A percentile compares a stretch with the other conserved stretches of the same genome.
Conservation (phyloP, 2,113 vertebrate species). For the Daubentonia madagascariensis region DNA sequence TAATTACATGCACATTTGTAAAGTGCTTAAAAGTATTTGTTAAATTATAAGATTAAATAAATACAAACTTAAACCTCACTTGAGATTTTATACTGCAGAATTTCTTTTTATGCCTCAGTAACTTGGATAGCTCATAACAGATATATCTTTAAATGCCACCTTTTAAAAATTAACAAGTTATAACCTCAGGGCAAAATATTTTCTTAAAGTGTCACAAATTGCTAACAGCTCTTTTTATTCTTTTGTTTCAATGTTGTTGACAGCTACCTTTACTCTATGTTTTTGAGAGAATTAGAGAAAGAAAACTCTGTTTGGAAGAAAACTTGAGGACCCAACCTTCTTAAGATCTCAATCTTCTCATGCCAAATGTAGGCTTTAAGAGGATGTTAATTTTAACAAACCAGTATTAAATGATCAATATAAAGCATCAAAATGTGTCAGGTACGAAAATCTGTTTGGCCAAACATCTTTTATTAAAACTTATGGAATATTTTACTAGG, state of each 20-base stretch:
- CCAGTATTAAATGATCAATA: neutral
- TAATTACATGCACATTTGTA: neutral
- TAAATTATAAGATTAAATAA: neutral
- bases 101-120: neutral
- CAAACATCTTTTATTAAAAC: neutral
- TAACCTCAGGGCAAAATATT: neutral
- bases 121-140: neutral
- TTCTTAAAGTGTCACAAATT: neutral
- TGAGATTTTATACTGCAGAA: neutral
- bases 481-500: neutral
- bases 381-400: neutral
- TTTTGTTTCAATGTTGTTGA: neutral
- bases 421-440: neutral
- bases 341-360: neutral
- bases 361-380: neutral
- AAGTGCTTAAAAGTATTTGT: neutral
- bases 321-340: neutral
- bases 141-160: neutral
- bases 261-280: neutral
- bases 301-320: neutral
- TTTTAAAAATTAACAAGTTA: neutral
- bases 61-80: neutral
- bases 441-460: neutral
- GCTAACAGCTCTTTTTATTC: neutral
- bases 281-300: neutral